Evolutionary conservation across 1,140 invertebrate genomes (phyloP), one percentile per base, ranked within the genome.

Genomic region (Dinothrombium tinctorium): DNA sequence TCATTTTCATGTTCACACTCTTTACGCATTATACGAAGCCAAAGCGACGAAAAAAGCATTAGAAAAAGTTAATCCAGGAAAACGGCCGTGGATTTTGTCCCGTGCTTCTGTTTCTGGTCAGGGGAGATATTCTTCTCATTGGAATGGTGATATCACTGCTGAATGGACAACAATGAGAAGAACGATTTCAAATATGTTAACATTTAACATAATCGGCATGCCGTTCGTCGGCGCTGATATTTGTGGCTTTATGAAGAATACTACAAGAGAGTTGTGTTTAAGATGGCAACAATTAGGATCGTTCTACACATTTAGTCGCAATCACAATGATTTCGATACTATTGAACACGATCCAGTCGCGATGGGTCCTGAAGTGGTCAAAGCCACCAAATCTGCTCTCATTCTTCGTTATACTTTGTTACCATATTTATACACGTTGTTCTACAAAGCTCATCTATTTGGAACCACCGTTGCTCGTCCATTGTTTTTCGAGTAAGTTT

Each of bases 401-500:
- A 52, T 51, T 4, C 60, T 69, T 23, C 65, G 81, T 33, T 87
- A 87, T 53, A 59, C 60, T 3, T 56, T 86, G 3, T 56, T 87
- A 17, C 80, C 81, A 0, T 79, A 78, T 56, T 67, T 84, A 1
- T 65, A 66, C 48, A 59, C 60, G 11, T 44, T 57, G 12, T 55
- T 64, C 31, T 32, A 12, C 12, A 20, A 33, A 20, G 39, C 39
- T 12, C 54, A 56, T 43, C 32, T 43, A 0, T 40, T 50, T 20
- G 62, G 59, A 2, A 33, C 41, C 2, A 53, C 60, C 1, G 56
- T 63, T 0, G 69, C 69, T 2, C 59, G 75, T 24, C 77, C 81
- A 12, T 53, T 86, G 33, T 81, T 83, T 59, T 74, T 77, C 51
- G 73, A 77, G 73, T 80, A n/a, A n/a, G n/a, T n/a, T n/a, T n/a